Evolutionary conservation across 2,113 vertebrate species (phyloP).

Genomic region (Gymnobelideus leadbeateri): DNA sequence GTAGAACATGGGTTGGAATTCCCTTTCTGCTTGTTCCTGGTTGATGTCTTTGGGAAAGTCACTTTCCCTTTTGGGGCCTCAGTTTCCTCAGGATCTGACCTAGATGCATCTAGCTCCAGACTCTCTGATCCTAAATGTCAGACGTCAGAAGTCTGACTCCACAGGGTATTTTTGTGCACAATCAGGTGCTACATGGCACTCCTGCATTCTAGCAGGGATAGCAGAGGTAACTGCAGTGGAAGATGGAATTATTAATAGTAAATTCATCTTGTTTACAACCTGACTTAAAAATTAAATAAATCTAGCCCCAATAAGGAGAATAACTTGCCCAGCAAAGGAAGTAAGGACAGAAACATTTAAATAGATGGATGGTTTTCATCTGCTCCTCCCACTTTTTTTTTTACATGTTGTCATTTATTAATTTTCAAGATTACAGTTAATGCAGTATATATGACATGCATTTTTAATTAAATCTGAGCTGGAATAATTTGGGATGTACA

Average conservation of each 20-base stretch:
- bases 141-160: no score
- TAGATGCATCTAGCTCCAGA: neutral
- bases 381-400: neutral
- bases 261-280: slow-evolving; percentile 74
- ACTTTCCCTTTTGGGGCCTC: neutral
- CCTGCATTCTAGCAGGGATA: neutral
- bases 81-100: neutral
- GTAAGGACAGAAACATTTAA: slow-evolving; percentile 61
- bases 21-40: neutral
- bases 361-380: neutral
- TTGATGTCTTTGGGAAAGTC: neutral
- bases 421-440: slow-evolving; percentile 65
- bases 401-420: slow-evolving; percentile 79
- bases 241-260: slow-evolving; percentile 74
- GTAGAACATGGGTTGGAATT: neutral
- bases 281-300: slow-evolving; percentile 79
- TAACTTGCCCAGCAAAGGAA: slow-evolving; percentile 76
- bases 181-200: neutral
- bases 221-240: slow-evolving; percentile 6
- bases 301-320: slow-evolving; percentile 68
- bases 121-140: no score
- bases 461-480: slow-evolving; percentile 33
- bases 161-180: no score
- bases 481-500: slow-evolving; percentile 16
- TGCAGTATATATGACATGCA: slow-evolving; percentile 75